Evolutionary conservation across 2,797 vertebrate genomes (phyloP), one percentile per base, ranked within the genome.

Genomic region (Malacoctenus gilli): DNA sequence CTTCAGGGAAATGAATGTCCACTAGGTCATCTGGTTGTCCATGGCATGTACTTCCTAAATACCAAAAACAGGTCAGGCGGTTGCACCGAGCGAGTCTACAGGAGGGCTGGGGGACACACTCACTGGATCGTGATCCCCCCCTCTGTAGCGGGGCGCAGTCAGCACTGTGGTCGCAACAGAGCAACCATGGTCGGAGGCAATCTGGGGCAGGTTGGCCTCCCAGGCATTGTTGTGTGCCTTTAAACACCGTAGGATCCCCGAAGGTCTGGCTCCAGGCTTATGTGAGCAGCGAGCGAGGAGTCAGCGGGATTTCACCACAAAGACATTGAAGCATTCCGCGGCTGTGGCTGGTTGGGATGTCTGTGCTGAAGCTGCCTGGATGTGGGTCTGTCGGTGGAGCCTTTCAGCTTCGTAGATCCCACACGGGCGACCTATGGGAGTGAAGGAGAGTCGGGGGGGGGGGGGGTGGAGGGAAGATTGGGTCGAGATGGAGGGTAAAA

Each of bases 1-100:
- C 84, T 91, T 89, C 77, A 83, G 69, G 83, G 80, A 87, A 89
- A 86, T 72, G 72, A 77, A 80, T 69, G 74, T 84, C 75, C 71
- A 85, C 85, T 85, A 77, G 77, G 82, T 85, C 84, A 89, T 89
- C 70, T 85, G 85, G 68, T 67, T 72, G 63, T 68, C 61, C 59
- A 72, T 42, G 81, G 69, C 73, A 80, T 71, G 73, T 56, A 89
- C 73, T 81, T 88, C 80, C 80, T 72, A 79, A 79, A 74, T 59
- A 83, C 49, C 49, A 61, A 79, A 74, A 85, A 79, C 50, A 72
- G 39, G 71, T 38, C 46, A 59, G 50, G 53, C 11, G 50, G 41
- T 48, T 54, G 59, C 49, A 60, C 64, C 15, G 41, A 64, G 48
- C 36, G 50, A 49, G 48, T 65, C 31, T 60, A 39, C 30, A 38